phyloP scores from a whole-genome alignment of 1,140 invertebrate genomes.

The Saccostrea cuccullata region DNA sequence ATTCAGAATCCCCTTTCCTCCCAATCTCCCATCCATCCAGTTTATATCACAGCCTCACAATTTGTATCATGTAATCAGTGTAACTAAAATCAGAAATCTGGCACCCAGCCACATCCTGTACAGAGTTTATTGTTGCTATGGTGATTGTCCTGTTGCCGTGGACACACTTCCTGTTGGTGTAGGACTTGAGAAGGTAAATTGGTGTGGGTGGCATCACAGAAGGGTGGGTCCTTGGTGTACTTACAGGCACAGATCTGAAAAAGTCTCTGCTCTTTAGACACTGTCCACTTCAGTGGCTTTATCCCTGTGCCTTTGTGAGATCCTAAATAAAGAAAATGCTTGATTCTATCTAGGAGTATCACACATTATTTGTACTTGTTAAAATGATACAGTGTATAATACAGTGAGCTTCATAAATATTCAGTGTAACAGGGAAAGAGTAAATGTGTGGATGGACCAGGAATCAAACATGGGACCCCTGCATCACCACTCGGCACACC shows the following conservation, averaged over 20 bases:
- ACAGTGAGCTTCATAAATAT: no score
- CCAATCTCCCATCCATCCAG: no score
- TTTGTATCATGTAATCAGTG: not conserved
- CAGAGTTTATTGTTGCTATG: constrained; percentile 58
- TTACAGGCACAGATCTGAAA: constrained; percentile 67
- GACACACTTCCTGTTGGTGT: constrained; percentile 60
- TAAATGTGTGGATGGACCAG: no score
- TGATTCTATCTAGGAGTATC: not conserved
- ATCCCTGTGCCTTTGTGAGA: constrained; percentile 68
- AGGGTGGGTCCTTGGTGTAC: constrained; percentile 65
- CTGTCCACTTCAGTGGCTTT: constrained; percentile 61
- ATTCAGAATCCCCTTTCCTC: no score
- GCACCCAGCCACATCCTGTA: constrained; percentile 65
- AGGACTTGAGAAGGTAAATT: constrained; percentile 58
- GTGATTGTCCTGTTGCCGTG: constrained; percentile 47
- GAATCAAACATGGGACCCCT: no score
- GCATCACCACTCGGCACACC: no score
- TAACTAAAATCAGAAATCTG: constrained; percentile 57
- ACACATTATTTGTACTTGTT: no score
- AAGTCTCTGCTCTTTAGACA: constrained; percentile 59
- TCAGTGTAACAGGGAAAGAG: no score
- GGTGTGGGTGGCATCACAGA: constrained; percentile 66
- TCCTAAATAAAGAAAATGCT: constrained; percentile 47
- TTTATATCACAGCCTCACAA: no score
- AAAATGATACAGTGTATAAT: no score